These are phyloP conservation scores for Erythrocercus mccallii DNA, from an alignment of 2,113 vertebrate species.

Conservation along the genomic window DNA sequence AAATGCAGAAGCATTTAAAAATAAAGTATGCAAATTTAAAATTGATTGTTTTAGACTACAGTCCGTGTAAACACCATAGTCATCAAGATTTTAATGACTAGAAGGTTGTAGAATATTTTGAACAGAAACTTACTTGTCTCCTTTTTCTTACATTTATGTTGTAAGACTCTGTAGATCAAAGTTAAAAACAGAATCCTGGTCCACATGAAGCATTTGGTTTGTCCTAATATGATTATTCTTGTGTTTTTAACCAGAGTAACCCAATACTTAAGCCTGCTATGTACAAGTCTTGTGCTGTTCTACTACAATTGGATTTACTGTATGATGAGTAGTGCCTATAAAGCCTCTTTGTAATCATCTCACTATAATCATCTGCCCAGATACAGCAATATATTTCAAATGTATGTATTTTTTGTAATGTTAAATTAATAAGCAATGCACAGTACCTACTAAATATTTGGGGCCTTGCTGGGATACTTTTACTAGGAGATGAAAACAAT, in stretches of 20 bases:
- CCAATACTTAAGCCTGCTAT: background rate
- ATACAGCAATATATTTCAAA: background rate
- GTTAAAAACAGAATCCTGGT: background rate
- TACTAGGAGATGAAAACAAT: background rate
- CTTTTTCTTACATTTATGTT: background rate
- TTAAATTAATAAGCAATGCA: accelerated
- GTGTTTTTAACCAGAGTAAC: background rate
- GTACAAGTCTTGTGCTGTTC: background rate
- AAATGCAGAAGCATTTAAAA: background rate
- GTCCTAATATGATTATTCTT: background rate
- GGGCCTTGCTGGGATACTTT: background rate
- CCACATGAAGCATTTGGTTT: background rate
- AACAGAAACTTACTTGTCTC: background rate
- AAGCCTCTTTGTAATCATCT: background rate
- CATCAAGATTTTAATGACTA: background rate
- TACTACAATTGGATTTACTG: background rate
- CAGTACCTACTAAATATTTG: background rate
- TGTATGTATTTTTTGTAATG: background rate
- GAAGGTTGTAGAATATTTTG: background rate
- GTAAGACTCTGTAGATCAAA: background rate
- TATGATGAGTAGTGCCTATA: background rate
- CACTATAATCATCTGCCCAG: background rate
- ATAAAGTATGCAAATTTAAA: background rate
- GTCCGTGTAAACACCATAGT: background rate
- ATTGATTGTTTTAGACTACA: background rate